Conservation (phyloP, 2,797 vertebrate species). For the Acropternis orthonyx region DNA sequence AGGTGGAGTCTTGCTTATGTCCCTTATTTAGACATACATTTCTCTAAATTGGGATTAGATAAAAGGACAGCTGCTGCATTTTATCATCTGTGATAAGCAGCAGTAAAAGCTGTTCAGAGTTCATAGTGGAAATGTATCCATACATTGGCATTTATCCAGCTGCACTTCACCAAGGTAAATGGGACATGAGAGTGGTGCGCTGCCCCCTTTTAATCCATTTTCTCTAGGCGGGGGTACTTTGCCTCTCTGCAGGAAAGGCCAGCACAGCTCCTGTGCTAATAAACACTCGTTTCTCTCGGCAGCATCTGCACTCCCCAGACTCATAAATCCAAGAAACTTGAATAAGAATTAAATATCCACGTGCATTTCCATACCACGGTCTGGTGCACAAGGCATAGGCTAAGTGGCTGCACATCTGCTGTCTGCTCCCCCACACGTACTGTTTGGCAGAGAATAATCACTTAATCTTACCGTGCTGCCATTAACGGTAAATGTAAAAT, state of each 20-base stretch:
- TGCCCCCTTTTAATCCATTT: constrained; percentile 28
- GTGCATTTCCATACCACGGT: not conserved
- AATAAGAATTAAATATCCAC: constrained; percentile 50
- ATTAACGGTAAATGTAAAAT: not conserved
- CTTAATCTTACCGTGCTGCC: not conserved
- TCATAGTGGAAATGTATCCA: not conserved
- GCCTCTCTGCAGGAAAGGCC: not conserved
- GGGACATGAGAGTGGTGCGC: not conserved
- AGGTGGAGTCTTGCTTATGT: not conserved
- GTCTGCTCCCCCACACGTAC: not conserved
- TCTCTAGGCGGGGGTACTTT: not conserved
- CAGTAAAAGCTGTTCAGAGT: constrained; percentile 17
- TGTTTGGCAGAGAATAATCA: not conserved
- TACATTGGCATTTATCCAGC: constrained; percentile 11
- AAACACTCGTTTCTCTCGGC: constrained; percentile 38
- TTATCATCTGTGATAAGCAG: not conserved
- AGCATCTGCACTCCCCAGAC: constrained; percentile 15
- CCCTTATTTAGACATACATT: not conserved
- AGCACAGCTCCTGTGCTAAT: constrained; percentile 8
- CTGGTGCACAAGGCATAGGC: constrained; percentile 5
- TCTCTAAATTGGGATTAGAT: not conserved
- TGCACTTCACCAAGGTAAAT: constrained; percentile 42
- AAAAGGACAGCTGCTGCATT: constrained; percentile 16
- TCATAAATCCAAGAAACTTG: constrained; percentile 52
- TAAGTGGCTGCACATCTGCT: constrained; percentile 33